Evolutionary conservation across 2,797 vertebrate species (phyloP).

Genomic region (Gallirallus australis): DNA sequence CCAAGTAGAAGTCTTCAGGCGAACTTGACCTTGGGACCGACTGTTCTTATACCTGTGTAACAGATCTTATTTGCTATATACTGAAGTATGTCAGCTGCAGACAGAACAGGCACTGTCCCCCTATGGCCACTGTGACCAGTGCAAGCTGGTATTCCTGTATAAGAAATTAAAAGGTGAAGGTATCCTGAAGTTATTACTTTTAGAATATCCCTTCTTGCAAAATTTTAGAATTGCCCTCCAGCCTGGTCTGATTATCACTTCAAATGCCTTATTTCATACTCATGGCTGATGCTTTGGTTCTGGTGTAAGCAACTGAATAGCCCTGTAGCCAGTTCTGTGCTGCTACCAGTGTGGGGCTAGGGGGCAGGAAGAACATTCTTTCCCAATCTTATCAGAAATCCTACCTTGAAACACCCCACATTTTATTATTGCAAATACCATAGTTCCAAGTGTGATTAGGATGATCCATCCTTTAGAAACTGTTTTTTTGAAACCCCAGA

Average conservation of each 20-base stretch:
- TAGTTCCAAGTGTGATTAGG: no score
- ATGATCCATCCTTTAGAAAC: neutral
- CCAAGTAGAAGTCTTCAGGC: neutral
- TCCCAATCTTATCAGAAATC: neutral
- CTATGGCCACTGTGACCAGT: neutral
- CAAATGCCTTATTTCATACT: neutral
- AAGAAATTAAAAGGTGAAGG: neutral
- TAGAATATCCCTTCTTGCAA: neutral
- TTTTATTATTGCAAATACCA: neutral
- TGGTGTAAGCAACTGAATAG: neutral
- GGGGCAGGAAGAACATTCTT: neutral
- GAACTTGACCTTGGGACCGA: neutral
- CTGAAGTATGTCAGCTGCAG: neutral
- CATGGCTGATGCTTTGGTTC: neutral
- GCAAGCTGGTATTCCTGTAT: neutral
- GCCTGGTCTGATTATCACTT: neutral
- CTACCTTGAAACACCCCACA: rapidly evolving
- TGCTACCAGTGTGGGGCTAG: neutral
- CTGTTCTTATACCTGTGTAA: neutral
- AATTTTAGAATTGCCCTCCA: neutral
- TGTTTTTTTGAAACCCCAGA: neutral
- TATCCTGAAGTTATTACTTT: neutral
- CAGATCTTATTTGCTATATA: neutral
- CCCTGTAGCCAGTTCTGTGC: neutral
- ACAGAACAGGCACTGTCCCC: neutral